Conservation (phyloP, 2,888 invertebrate species). For the Agonopterix heracliana region DNA sequence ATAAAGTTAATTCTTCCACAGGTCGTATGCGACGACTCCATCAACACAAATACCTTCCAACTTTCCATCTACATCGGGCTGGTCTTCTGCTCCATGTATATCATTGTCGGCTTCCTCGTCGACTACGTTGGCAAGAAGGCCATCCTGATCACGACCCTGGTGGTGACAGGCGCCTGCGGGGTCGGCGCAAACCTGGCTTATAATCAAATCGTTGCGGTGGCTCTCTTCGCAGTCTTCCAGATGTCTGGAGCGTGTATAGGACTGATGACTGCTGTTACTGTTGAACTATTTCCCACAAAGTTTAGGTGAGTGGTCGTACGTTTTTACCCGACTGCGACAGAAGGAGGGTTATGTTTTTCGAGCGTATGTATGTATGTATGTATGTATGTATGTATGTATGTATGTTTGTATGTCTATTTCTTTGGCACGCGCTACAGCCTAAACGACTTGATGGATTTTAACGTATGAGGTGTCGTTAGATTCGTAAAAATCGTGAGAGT, state of each 20-base stretch:
- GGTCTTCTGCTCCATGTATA: conserved; percentile 79
- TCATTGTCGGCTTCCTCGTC: conserved; percentile 78
- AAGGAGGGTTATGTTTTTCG: no score
- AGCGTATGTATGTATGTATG: no score
- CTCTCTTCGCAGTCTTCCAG: conserved; percentile 74
- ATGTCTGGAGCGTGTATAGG: conserved; percentile 76
- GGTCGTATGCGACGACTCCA: conserved; percentile 65
- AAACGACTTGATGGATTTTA: no score
- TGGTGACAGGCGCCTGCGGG: conserved; percentile 38
- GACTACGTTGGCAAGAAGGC: conserved; percentile 70
- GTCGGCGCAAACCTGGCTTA: conserved; percentile 76
- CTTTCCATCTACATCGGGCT: conserved; percentile 81
- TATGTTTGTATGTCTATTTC: no score
- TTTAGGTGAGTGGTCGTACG: conserved; percentile 36
- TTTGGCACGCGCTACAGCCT: no score
- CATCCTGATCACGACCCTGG: conserved; percentile 62
- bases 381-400: no score
- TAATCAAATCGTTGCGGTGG: conserved; percentile 75
- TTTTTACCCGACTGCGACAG: no score
- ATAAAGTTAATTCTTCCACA: conserved; percentile 9
- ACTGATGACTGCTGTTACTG: conserved; percentile 74
- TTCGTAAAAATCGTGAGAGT: no score
- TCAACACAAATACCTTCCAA: conserved; percentile 78
- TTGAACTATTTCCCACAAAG: conserved; percentile 78
- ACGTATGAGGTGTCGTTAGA: no score